Conservation (phyloP, 2,113 vertebrate species). For the Ptilorrhoa leucosticta region DNA sequence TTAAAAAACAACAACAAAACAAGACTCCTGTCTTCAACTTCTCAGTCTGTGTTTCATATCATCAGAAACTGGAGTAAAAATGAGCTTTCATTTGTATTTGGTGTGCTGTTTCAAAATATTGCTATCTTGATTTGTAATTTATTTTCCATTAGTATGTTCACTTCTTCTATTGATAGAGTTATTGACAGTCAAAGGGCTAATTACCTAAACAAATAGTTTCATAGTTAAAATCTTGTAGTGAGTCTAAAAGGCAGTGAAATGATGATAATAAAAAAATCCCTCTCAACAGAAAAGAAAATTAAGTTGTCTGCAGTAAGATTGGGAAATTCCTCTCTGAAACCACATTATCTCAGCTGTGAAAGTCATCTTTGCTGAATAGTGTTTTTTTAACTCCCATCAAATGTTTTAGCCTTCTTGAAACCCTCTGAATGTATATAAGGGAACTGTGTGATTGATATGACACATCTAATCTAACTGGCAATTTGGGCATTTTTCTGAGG, state of each 20-base stretch:
- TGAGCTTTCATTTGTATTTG: background rate
- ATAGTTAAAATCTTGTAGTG: background rate
- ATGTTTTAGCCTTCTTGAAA: background rate
- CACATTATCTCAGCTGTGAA: background rate
- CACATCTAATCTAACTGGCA: background rate
- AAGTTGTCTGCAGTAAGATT: background rate
- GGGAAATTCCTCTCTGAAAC: background rate
- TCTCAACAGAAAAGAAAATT: background rate
- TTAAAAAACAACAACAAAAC: background rate
- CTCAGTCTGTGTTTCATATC: background rate
- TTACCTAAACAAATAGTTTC: background rate
- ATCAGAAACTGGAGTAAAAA: background rate
- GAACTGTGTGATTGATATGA: background rate
- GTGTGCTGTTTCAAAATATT: background rate
- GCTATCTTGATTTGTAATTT: background rate
- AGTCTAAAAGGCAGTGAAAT: background rate
- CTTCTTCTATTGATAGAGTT: background rate
- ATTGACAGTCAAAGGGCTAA: background rate
- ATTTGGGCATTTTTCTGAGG: background rate
- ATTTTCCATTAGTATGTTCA: background rate
- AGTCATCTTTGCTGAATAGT: background rate
- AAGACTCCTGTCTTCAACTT: fast-evolving
- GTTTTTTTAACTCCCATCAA: background rate
- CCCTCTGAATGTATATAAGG: background rate
- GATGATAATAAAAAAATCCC: background rate